Evolutionary conservation across 2,113 vertebrate genomes (phyloP).

Genomic region (Gobio gobio): DNA sequence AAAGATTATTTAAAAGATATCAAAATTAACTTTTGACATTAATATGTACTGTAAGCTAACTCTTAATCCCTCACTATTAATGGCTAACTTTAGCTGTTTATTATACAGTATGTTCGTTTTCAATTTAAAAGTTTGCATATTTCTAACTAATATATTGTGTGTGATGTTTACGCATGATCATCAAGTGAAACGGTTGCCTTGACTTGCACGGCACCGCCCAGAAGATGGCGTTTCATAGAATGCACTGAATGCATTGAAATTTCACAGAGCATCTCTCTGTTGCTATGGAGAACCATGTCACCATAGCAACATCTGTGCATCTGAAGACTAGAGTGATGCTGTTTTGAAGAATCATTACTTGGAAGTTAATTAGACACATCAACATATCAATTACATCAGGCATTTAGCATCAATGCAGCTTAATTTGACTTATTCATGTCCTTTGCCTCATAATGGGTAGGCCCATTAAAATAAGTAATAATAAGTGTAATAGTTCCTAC

Average conservation of each 20-base stretch:
- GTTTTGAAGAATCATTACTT: conserved; percentile 36
- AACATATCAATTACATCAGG: conserved; percentile 39
- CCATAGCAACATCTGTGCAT: conserved; percentile 46
- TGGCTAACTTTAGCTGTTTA: neutral
- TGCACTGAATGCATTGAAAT: neutral
- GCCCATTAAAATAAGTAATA: neutral
- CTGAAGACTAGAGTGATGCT: conserved; percentile 41
- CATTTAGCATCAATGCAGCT: conserved; percentile 29
- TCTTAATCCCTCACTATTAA: no score
- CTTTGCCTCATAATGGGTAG: neutral
- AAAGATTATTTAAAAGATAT: neutral
- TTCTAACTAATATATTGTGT: neutral
- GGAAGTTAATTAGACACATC: conserved; percentile 45
- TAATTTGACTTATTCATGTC: neutral
- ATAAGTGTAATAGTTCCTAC: neutral
- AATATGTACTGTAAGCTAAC: neutral
- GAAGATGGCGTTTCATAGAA: conserved; percentile 21
- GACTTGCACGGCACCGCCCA: neutral
- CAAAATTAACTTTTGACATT: neutral
- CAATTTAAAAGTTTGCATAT: neutral
- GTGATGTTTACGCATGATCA: neutral
- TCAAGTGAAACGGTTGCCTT: neutral
- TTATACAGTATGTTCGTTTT: neutral
- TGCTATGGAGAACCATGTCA: conserved; percentile 49
- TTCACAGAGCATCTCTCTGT: conserved; percentile 46